phyloP scores from a whole-genome alignment of 2,797 vertebrate species.

The Myotis pilosus region DNA sequence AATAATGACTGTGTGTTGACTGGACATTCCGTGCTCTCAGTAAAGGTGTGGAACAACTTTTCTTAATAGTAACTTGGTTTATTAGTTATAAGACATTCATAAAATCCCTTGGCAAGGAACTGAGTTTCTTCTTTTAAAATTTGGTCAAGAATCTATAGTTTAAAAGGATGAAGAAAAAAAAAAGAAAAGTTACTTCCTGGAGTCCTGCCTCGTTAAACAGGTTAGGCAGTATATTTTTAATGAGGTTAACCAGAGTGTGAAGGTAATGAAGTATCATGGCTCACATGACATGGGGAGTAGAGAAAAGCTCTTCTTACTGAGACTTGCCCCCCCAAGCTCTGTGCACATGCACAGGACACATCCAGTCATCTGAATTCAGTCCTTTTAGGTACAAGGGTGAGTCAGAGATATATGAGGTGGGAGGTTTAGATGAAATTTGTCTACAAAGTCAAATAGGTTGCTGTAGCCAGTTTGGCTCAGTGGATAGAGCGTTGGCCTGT shows the following conservation, averaged over 20 bases:
- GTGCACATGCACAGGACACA: not conserved
- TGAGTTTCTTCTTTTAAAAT: slow-evolving; percentile 53
- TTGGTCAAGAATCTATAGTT: slow-evolving; percentile 57
- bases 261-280: slow-evolving; percentile 1
- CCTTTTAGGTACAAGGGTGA: not conserved
- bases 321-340: not conserved
- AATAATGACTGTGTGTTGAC: not conserved
- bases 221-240: slow-evolving; percentile 49
- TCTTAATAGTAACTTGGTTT: slow-evolving; percentile 52
- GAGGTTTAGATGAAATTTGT: not conserved
- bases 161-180: not conserved
- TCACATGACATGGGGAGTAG: not conserved
- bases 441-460: not conserved
- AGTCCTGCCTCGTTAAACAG: slow-evolving; percentile 41
- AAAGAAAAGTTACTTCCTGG: slow-evolving; percentile 39
- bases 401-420: not conserved
- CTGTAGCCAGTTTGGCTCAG: too few species aligned
- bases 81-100: slow-evolving; percentile 17
- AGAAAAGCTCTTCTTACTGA: not conserved
- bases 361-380: not conserved
- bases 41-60: not conserved
- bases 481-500: too few species aligned
- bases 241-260: slow-evolving; percentile 27
- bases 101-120: slow-evolving; percentile 53
- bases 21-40: not conserved